Evolutionary conservation across 2,888 invertebrate genomes (phyloP).

Genomic region (Drosophila phalerata): DNA sequence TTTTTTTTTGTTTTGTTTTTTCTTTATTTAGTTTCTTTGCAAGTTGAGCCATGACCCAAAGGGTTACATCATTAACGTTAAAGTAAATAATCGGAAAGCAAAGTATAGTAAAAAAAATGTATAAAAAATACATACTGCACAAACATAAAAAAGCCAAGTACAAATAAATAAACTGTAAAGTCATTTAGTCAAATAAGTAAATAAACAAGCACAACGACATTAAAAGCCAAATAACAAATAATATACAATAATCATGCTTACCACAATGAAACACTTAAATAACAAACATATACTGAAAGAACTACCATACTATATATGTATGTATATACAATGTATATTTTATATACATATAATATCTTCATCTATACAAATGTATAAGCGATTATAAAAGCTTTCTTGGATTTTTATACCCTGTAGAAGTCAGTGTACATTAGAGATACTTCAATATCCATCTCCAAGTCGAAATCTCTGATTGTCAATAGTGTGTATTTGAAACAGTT

Average conservation of each 20-base stretch:
- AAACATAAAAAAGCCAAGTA: slow-evolving; percentile 17
- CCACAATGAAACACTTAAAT: not conserved
- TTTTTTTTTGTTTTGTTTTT: not conserved
- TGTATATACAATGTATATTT: too few relatives aligned
- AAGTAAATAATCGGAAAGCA: slow-evolving; percentile 3
- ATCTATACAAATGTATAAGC: too few relatives aligned
- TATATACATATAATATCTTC: too few relatives aligned
- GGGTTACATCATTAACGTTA: slow-evolving; percentile 41
- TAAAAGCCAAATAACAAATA: slow-evolving; percentile 40
- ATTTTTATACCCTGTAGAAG: too few relatives aligned
- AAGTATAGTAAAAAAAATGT: not conserved
- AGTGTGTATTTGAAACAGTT: too few relatives aligned
- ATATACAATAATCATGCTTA: slow-evolving; percentile 45
- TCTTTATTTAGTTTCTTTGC: not conserved
- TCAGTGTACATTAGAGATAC: too few relatives aligned
- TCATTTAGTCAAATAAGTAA: slow-evolving; percentile 32
- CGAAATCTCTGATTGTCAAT: too few relatives aligned
- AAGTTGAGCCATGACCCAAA: slow-evolving; percentile 57
- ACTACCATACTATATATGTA: not conserved
- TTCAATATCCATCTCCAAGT: too few relatives aligned
- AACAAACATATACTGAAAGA: slow-evolving; percentile 18
- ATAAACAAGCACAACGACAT: slow-evolving; percentile 21
- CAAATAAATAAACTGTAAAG: slow-evolving; percentile 42
- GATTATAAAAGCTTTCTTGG: too few relatives aligned
- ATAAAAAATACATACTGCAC: slow-evolving; percentile 27